Base-by-base conservation (phyloP, 2,888 invertebrate genomes). In the Lepeophtheirus nordmannii region DNA sequence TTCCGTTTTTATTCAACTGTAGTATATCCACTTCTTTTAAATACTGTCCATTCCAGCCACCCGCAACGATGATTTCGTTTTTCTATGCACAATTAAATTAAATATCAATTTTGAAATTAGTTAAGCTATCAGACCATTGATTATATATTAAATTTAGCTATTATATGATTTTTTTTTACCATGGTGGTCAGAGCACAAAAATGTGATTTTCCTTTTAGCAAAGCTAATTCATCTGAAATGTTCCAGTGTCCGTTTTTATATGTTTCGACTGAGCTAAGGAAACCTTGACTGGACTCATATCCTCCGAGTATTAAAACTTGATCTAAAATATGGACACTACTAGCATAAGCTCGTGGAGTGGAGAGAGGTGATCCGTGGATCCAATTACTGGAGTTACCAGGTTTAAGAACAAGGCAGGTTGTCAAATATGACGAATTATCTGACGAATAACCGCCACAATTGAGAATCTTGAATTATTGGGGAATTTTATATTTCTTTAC, bases 41-140 rank as follows among this genome's bases (percentile, higher is more conserved):
- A 37, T 63, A 63, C 10, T 56, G 46, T 10, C 40, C 20, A 63
- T 63, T 63, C 63, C 63, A 63, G 5, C 63, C 63, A 22, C 63
- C 63, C 14, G 53, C 53, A n/a, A 53, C 12, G 37, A 46, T 20
- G 63, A 63, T n/a, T 22, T 53, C 56, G 12, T 60, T 38, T 60
- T 22, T 60, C 60, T 38, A 57, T 57, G 8, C 9, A 57, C n/a
- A 17, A 10, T 5, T 56, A 17, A n/a, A n/a, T n/a, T n/a, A n/a
- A n/a, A n/a, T n/a, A n/a, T n/a, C n/a, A n/a, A n/a, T n/a, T n/a
- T n/a, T n/a, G n/a, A n/a, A n/a, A n/a, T n/a, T n/a, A n/a, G n/a
- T n/a, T n/a, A n/a, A n/a, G n/a, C n/a, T n/a, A n/a, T n/a, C n/a
- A n/a, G n/a, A n/a, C n/a, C n/a, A n/a, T n/a, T n/a, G n/a, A n/a